Conservation (phyloP, 2,797 vertebrate genomes). For the Parauchenoglanis punctatus region DNA sequence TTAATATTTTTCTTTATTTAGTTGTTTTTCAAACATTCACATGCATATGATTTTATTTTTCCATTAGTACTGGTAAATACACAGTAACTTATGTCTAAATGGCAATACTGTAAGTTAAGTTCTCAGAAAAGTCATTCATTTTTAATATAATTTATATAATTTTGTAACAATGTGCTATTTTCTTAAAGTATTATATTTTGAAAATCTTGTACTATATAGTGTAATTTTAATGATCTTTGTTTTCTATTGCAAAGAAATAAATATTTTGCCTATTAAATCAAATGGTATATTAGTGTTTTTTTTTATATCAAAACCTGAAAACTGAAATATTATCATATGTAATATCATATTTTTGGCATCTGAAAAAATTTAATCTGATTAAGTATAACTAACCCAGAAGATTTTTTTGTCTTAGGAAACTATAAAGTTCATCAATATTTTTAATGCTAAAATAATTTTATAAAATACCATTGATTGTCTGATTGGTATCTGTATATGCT, state of each 20-base stretch:
- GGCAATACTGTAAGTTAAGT: constrained; percentile 19
- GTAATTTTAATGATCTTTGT: constrained; percentile 56
- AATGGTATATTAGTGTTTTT: not conserved
- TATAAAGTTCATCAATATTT: not conserved
- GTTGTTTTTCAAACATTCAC: not conserved
- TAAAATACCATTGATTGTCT: constrained; percentile 32
- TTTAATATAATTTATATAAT: constrained; percentile 46
- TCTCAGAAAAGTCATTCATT: constrained; percentile 35
- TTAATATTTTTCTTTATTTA: constrained; percentile 20
- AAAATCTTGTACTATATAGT: constrained; percentile 50
- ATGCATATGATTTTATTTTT: not conserved
- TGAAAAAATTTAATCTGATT: not conserved
- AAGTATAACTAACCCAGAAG: not conserved
- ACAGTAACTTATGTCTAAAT: constrained; percentile 38
- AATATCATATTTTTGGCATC: not conserved
- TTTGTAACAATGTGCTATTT: constrained; percentile 54
- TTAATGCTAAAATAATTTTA: not conserved
- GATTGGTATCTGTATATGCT: constrained; percentile 35
- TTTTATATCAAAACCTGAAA: not conserved
- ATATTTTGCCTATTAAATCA: constrained; percentile 52
- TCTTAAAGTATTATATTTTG: constrained; percentile 41
- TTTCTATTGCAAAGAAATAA: constrained; percentile 68
- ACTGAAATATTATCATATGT: not conserved
- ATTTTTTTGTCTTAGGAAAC: not conserved
- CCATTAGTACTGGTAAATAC: constrained; percentile 11